Evolutionary conservation across 2,888 invertebrate species (phyloP), one percentile per base, ranked within the genome.

Genomic region (Rotaria macrura): DNA sequence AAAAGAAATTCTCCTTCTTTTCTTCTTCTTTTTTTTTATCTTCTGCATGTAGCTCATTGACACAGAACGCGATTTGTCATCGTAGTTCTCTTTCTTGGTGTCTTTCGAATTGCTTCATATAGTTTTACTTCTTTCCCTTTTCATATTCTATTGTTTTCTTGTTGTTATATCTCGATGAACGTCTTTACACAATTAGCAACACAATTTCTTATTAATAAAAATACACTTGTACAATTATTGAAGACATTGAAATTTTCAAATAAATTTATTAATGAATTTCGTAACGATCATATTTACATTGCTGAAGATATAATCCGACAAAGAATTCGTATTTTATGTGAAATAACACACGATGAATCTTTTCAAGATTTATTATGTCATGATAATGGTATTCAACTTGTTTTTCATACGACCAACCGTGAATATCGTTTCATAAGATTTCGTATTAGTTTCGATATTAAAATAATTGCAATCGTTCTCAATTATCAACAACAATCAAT

Each of bases 381-480:
- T 43, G 79, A 79, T 79, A 79, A 40, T 25, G 79, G 79, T 43
- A 79, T 79, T 25, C 43, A 43, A 79, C 43, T 79, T n/a, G n/a
- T 79, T 43, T 79, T 79, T n/a, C 79, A 79, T 79, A 17, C 43
- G 25, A 79, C 79, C 12, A 25, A 23, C 25, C 40, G 43, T 12
- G 79, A 79, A 43, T 43, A 79, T 43, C 43, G 43, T 43, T 43
- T 43, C 20, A 79, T 79, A 25, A 5, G 43, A 40, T 79, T n/a
- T 79, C 79, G 79, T 43, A 79, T 79, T 43, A 79, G n/a, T n/a
- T 40, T 79, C 20, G 40, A 79, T 79, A 43, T 79, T n/a, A 79
- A 79, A 79, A 25, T 79, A 5, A 43, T 79, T 12, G 34, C n/a
- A n/a, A n/a, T 79, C n/a, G n/a, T 43, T n/a, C 34, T 79, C 10